Evolutionary conservation across 2,888 invertebrate species (phyloP), one percentile per base, ranked within the genome.

Genomic region (Noctua fimbriata): DNA sequence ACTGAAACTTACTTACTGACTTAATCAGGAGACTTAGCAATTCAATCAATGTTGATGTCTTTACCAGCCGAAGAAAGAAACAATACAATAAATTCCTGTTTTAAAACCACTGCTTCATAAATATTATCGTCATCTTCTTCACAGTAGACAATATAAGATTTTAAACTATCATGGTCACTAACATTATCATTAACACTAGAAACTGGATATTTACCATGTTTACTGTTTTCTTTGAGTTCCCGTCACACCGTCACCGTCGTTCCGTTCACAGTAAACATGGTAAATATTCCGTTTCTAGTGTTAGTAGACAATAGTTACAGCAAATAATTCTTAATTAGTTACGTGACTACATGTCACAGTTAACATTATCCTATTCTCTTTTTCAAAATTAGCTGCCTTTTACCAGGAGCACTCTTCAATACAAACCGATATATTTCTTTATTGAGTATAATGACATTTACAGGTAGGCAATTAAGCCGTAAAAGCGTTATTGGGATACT

Each of bases 391-490:
- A 65, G 28, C n/a, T n/a, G 44, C 24, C 49, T 58, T 85, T 73
- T 44, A 79, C n/a, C 55, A 72, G 49, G 4, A 87, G 73, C 41
- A 71, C 58, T 65, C 60, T n/a, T 70, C 55, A 80, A 73, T 66
- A 32, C 16, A 72, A 69, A 73, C 65, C 75, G 49, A 81, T 65
- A 44, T 24, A 75, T 76, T 81, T 85, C 44, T 73, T 85, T 85
- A 83, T 70, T 24, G 21, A 65, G 14, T 14, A 76, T 78, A 82
- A 87, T 82, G 76, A 69, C 44, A 66, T 74, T 79, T 80, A 78
- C 87, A 87, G 87, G 86, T 87, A 87, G 66, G 66, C 79, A 75
- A 82, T 81, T 85, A 79, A 74, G 58, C 81, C 71, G 78, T 85
- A 80, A 85, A 84, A 7, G 63, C 36, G 71, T 74, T 78, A 76